Evolutionary conservation across 2,113 vertebrate species (phyloP), one percentile per base, ranked within the genome.

Genomic region (Oenanthe melanoleuca): DNA sequence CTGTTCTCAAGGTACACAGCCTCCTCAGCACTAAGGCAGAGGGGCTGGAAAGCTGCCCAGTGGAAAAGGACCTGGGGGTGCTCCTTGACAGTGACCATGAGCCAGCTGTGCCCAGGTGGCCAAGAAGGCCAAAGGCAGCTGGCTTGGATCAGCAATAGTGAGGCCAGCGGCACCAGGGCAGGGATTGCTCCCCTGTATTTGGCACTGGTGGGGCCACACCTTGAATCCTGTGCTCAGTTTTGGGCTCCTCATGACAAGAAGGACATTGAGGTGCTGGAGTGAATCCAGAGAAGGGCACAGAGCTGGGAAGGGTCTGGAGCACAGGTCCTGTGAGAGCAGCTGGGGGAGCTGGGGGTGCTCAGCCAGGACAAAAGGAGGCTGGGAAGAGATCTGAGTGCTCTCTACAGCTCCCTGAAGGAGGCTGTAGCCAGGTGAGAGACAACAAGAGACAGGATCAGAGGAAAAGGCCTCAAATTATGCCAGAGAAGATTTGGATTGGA

Each of bases 321-420:
- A 28, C 28, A 59, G 5, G 9, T n/a, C 12, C n/a, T 28, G 0
- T 10, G 9, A 59, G 28, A 74, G 20, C 33, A 44, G 26, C 67
- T 34, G 52, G 4, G 12, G 1, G 4, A 44, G 26, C 67, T 34
- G 52, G 4, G 12, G 1, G 4, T 40, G 38, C 47, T 72, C 6
- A 72, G n/a, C 21, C 65, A 12, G 29, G 53, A 59, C 4, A 47
- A 53, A 72, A 23, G 8, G 14, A 79, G 14, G 16, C 31, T 40
- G 25, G 8, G 44, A 12, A n/a, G 24, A 33, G 8, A 12, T 37
- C 8, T 22, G 19, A 19, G 2, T 1, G 0, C 5, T 40, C 37
- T 53, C 52, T 59, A 19, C 21, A 72, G 6, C 14, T 45, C 28
- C n/a, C 26, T 26, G 42, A 80, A 42, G 22, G 12, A 33, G 18